These are phyloP conservation scores for Cydia pomonella DNA, from an alignment of 1,140 invertebrate species.

Conservation along the genomic window DNA sequence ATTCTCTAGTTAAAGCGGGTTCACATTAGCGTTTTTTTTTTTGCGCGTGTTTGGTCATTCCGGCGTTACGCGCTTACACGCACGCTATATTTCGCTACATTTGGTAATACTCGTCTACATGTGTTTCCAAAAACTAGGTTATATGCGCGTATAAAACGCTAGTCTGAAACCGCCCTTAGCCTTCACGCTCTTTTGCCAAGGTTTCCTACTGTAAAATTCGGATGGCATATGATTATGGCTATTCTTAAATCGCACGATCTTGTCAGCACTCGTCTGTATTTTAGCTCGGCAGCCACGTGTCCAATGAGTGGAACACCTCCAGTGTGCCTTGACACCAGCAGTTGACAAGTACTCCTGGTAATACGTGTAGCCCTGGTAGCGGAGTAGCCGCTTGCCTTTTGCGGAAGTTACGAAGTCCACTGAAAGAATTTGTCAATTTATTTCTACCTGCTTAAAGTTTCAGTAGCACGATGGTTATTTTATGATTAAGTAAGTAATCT, in stretches of 20 bases:
- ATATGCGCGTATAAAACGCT: too few species aligned
- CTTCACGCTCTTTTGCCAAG: background rate
- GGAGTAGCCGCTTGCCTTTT: conserved; percentile 22
- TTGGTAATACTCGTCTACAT: too few species aligned
- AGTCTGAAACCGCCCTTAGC: background rate
- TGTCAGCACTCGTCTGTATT: conserved; percentile 48
- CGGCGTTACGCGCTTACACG: too few species aligned
- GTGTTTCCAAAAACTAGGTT: too few species aligned
- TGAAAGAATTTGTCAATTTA: conserved; percentile 1
- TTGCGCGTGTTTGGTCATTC: too few species aligned
- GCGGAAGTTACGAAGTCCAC: conserved; percentile 17
- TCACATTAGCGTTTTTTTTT: too few species aligned
- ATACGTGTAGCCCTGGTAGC: background rate
- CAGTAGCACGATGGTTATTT: too few species aligned
- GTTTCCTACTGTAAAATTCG: background rate
- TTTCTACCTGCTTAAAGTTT: too few species aligned
- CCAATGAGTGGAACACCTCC: conserved; percentile 54
- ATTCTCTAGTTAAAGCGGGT: too few species aligned
- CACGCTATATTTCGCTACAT: too few species aligned
- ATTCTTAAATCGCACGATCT: conserved; percentile 36
- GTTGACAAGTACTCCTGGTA: conserved; percentile 7
- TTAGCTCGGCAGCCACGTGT: conserved; percentile 46
- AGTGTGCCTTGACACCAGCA: conserved; percentile 38
- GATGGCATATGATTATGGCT: conserved; percentile 9
- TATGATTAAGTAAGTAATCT: too few species aligned